Conservation (phyloP, 1,140 invertebrate genomes). For the Drosophila ficusphila region DNA sequence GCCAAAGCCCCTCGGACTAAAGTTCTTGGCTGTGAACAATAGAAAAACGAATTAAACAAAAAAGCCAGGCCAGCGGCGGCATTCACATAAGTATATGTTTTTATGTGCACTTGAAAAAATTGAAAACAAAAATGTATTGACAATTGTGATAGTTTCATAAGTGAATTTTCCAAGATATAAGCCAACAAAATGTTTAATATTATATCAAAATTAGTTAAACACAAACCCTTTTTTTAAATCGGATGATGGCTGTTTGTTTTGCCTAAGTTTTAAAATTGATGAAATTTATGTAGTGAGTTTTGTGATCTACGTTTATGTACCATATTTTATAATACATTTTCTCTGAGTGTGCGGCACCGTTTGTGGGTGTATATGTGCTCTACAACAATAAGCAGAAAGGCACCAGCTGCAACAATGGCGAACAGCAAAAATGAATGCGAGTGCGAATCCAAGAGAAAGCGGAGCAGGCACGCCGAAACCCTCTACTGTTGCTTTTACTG, state of each 20-base stretch:
- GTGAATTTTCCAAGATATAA: background rate
- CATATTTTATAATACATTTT: background rate
- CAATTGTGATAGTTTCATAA: no score
- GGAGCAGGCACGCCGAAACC: constrained; percentile 5
- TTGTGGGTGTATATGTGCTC: constrained; percentile 9
- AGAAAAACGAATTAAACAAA: constrained; percentile 81
- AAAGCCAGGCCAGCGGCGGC: constrained; percentile 53
- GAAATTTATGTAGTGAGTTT: background rate
- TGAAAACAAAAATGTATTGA: background rate
- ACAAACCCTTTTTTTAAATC: no score
- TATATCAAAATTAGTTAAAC: no score
- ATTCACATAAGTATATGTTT: constrained; percentile 32
- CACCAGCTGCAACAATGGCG: constrained; percentile 73
- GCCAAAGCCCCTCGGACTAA: constrained; percentile 75
- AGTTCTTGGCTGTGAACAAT: constrained; percentile 76
- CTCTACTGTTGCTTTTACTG: constrained; percentile 72
- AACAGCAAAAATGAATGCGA: constrained; percentile 62
- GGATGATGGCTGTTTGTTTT: no score
- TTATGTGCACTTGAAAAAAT: background rate
- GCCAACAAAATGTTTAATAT: no score
- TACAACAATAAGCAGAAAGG: constrained; percentile 41
- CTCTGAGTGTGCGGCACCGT: background rate
- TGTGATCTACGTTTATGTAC: no score
- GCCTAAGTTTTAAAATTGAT: no score
- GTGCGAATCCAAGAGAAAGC: constrained; percentile 23